Base-by-base conservation (phyloP, 2,888 invertebrate genomes). In the Caenorhabditis zanzibari region DNA sequence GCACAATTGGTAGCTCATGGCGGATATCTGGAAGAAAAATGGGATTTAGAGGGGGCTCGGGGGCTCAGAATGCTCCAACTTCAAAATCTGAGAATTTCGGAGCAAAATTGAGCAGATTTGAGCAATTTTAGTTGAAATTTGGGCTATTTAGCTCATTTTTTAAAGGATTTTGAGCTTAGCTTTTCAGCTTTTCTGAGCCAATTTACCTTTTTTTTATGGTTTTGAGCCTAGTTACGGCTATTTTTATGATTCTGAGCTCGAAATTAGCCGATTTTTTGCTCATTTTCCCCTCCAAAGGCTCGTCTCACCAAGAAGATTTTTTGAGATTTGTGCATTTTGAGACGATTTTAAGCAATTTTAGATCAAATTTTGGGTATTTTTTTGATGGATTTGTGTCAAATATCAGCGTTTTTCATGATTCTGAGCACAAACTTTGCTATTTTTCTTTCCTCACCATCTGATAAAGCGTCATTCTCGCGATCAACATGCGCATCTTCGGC, bases 311-410 rank as follows among this genome's bases (percentile, higher is more conserved):
- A 24, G 19, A 41, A 16, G 7, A 16, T 9, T 9, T 61, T 58
- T 24, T 83, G 79, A 24, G n/a, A n/a, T n/a, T 14, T 24, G 22
- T 75, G 69, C 32, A 58, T 80, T 2, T 69, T 79, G 44, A 75
- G 80, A 59, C 83, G 24, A n/a, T 19, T 14, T 7, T 24, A 3
- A 83, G 41, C 3, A 26, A 10, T 14, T 32, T 19, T 0, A 3
- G 0, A n/a, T n/a, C n/a, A n/a, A n/a, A n/a, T n/a, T n/a, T n/a
- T n/a, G n/a, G n/a, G n/a, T n/a, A n/a, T n/a, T n/a, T n/a, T n/a
- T n/a, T n/a, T n/a, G n/a, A n/a, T n/a, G n/a, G n/a, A n/a, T n/a
- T n/a, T n/a, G n/a, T n/a, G n/a, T n/a, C n/a, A n/a, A n/a, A 47
- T 2, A 3, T 47, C 47, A n/a, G n/a, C n/a, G n/a, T 47, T 47